These are phyloP conservation scores for Tachina fera DNA, from an alignment of 2,888 invertebrate species.

Conservation along the genomic window DNA sequence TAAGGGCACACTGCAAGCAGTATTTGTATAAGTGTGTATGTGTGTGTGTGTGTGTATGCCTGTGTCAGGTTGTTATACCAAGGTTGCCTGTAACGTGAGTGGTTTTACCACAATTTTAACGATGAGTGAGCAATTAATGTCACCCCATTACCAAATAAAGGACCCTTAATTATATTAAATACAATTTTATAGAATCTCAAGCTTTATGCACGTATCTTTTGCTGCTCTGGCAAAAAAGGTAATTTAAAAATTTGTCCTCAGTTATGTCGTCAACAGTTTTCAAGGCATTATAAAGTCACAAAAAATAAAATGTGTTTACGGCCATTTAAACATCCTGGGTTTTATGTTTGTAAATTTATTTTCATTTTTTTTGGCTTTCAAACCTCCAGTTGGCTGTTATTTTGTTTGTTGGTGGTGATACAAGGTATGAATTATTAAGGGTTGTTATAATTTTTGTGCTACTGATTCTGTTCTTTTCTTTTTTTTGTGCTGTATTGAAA, in stretches of 20 bases:
- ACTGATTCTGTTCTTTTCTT: neutral
- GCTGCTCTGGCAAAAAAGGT: constrained; percentile 32
- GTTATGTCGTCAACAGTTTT: constrained; percentile 66
- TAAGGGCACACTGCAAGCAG: neutral
- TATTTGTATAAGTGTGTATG: neutral
- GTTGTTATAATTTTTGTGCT: constrained; percentile 50
- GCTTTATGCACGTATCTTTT: constrained; percentile 21
- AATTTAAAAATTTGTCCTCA: constrained; percentile 62
- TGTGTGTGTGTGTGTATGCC: neutral
- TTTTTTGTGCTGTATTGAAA: constrained; percentile 24
- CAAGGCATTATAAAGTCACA: constrained; percentile 72
- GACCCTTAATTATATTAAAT: constrained; percentile 83
- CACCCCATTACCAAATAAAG: constrained; percentile 83
- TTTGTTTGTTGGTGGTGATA: constrained; percentile 27
- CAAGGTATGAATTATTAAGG: constrained; percentile 59
- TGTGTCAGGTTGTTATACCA: neutral
- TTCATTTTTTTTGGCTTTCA: neutral
- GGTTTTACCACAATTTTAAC: constrained; percentile 74
- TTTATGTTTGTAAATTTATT: constrained; percentile 33
- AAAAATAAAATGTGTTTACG: constrained; percentile 74
- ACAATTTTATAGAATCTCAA: constrained; percentile 75
- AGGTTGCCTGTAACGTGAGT: constrained; percentile 58
- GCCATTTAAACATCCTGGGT: constrained; percentile 62
- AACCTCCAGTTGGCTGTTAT: constrained; percentile 9
- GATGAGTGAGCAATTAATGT: constrained; percentile 82